A percentile compares a stretch with the other conserved stretches of the same genome.
phyloP scores from a whole-genome alignment of 2,113 vertebrate species.

The Cynoglossus semilaevis region DNA sequence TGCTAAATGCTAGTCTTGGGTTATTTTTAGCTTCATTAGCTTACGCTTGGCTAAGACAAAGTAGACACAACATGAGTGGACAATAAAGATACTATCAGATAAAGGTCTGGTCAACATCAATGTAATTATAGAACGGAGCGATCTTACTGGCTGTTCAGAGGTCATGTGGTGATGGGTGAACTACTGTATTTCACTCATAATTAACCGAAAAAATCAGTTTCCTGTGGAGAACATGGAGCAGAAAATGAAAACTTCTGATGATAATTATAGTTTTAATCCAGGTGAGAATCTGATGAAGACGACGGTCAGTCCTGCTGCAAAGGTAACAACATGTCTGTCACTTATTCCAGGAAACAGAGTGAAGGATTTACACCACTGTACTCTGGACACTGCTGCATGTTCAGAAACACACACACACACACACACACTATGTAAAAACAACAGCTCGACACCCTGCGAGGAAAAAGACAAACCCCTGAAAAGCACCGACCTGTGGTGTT shows the following conservation, averaged over 20 bases:
- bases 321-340: neutral
- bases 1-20: too few relatives aligned
- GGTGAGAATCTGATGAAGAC: neutral
- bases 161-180: neutral
- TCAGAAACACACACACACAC: slow-evolving; percentile 19
- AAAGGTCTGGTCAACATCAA: too few relatives aligned
- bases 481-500: slow-evolving; percentile 48
- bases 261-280: neutral
- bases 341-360: slow-evolving; percentile 15
- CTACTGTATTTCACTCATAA: neutral
- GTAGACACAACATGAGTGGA: too few relatives aligned
- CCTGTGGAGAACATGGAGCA: neutral
- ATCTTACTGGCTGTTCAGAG: neutral
- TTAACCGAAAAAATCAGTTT: neutral
- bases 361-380: slow-evolving; percentile 14
- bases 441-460: slow-evolving; percentile 34
- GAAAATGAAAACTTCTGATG: neutral
- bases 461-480: slow-evolving; percentile 49
- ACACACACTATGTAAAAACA: slow-evolving; percentile 39
- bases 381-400: slow-evolving; percentile 11
- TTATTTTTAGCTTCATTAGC: too few relatives aligned
- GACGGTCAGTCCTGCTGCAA: too few relatives aligned
- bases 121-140: neutral
- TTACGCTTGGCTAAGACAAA: too few relatives aligned
- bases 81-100: too few relatives aligned